Evolutionary conservation across 2,888 invertebrate species (phyloP).

Genomic region (Eucriotettix oculatus): DNA sequence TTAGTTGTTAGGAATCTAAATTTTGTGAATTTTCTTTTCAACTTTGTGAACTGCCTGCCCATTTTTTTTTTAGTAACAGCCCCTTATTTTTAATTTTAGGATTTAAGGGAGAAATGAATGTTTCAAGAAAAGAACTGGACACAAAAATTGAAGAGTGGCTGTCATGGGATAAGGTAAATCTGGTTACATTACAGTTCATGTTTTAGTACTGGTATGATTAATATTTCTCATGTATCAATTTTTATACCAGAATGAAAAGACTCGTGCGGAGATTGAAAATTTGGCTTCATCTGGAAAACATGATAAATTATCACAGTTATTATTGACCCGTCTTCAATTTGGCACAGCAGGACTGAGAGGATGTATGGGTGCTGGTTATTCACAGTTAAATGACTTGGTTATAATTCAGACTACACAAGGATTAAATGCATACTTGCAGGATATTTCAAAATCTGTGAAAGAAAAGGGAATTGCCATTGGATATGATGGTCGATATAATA

Average conservation of each 20-base stretch:
- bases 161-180: conserved; percentile 49
- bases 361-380: conserved; percentile 83
- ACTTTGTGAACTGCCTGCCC: no score
- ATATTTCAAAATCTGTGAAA: conserved; percentile 35
- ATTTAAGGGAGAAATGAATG: no score
- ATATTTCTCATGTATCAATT: neutral
- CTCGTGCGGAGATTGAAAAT: conserved; percentile 41
- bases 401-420: conserved; percentile 92
- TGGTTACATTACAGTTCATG: conserved; percentile 1
- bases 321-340: conserved; percentile 60
- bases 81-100: no score
- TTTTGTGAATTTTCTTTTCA: no score
- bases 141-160: conserved; percentile 55
- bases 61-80: no score
- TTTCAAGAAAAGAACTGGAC: conserved; percentile 28
- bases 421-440: conserved; percentile 54
- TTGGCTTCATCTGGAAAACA: conserved; percentile 30
- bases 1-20: no score
- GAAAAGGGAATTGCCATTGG: conserved; percentile 71
- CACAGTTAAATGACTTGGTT: conserved; percentile 90
- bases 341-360: conserved; percentile 90
- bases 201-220: neutral
- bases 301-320: conserved; percentile 41
- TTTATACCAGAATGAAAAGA: conserved; percentile 39
- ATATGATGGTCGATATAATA: conserved; percentile 85